A percentile compares a stretch with the other conserved stretches of the same genome.
Conservation (phyloP, 2,113 vertebrate species). For the Cochlearius cochlearius region DNA sequence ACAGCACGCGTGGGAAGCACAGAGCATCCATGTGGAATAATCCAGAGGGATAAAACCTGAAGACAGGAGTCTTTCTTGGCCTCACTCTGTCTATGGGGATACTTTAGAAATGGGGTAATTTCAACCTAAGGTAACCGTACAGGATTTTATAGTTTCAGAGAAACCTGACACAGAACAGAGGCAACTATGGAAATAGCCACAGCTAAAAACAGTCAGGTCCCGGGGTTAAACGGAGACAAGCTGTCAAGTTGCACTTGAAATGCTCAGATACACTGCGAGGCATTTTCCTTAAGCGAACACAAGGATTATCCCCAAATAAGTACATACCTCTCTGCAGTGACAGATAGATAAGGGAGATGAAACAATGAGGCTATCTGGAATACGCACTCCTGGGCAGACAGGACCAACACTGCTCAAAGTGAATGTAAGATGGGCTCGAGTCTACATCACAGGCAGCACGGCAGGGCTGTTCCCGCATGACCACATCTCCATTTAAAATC, state of each 20-base stretch:
- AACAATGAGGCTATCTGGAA: not conserved
- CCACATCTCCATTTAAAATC: not conserved
- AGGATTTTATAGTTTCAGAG: not conserved
- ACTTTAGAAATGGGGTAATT: not conserved
- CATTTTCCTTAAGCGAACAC: not conserved
- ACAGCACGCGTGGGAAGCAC: not conserved
- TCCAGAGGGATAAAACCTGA: not conserved
- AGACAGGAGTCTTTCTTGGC: not conserved
- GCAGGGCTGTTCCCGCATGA: rapidly evolving
- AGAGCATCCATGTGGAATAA: not conserved
- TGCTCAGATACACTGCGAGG: rapidly evolving
- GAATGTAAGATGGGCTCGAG: rapidly evolving
- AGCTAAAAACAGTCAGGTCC: not conserved
- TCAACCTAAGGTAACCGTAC: not conserved
- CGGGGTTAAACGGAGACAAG: not conserved
- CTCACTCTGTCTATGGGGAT: no score
- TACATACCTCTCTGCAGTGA: not conserved
- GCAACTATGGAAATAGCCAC: not conserved
- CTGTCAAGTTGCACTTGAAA: not conserved
- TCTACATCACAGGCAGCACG: rapidly evolving
- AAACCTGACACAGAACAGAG: not conserved
- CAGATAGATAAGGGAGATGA: not conserved
- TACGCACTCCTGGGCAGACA: no score
- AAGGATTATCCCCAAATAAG: not conserved
- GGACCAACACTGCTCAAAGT: not conserved